Evolutionary conservation across 2,113 vertebrate genomes (phyloP).

Genomic region (Nerophis ophidion): DNA sequence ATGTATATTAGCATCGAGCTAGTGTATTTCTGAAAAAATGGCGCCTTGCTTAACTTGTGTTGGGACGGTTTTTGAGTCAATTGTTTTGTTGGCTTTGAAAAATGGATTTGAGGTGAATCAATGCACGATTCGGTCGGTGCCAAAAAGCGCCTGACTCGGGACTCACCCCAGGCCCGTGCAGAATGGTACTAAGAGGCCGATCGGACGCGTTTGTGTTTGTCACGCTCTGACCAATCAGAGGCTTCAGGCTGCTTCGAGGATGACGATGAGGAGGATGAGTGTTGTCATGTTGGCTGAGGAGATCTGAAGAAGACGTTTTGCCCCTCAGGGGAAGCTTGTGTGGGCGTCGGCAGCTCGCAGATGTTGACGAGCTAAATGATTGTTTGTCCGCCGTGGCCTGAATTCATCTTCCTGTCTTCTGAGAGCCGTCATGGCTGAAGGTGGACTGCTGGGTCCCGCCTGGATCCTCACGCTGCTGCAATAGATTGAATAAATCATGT

Average conservation of each 20-base stretch:
- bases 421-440: slow-evolving; percentile 2
- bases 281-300: slow-evolving; percentile 45
- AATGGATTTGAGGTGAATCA: no score
- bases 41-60: no score
- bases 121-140: no score
- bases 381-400: slow-evolving; percentile 27
- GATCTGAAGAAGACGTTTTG: slow-evolving; percentile 43
- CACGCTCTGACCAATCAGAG: slow-evolving; percentile 34
- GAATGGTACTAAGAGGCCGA: no score
- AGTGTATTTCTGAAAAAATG: no score
- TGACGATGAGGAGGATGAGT: slow-evolving; percentile 46
- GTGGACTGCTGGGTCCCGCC: not conserved
- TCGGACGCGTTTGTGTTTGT: slow-evolving; percentile 3
- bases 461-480: no score
- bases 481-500: no score
- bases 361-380: slow-evolving; percentile 25
- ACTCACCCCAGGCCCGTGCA: no score
- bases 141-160: no score
- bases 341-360: slow-evolving; percentile 51
- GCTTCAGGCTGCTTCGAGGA: slow-evolving; percentile 15
- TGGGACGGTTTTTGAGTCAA: no score
- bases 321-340: slow-evolving; percentile 28
- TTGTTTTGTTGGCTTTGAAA: no score
- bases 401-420: slow-evolving; percentile 16
- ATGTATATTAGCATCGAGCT: no score